Conservation (phyloP, 2,113 vertebrate genomes). For the Psittacara wagleri region DNA sequence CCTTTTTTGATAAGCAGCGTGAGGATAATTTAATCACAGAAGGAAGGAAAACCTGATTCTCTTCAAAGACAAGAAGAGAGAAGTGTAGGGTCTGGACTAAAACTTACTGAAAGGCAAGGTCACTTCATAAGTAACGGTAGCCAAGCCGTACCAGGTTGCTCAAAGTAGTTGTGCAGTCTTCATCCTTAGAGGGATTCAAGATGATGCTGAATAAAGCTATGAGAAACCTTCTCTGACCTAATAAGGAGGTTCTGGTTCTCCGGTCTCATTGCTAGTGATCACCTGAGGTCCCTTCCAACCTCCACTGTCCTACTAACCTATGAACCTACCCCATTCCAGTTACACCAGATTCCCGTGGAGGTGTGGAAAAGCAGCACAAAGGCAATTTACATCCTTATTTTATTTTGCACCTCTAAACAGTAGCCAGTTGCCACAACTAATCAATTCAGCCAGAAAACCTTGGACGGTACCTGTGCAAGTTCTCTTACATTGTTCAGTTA, state of each 20-base stretch:
- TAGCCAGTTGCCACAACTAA: background rate
- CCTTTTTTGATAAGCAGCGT: background rate
- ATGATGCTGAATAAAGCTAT: fast-evolving
- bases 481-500: background rate
- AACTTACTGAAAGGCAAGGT: background rate
- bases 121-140: background rate
- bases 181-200: background rate
- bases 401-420: background rate
- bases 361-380: background rate
- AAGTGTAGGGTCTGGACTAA: background rate
- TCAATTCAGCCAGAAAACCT: background rate
- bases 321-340: background rate
- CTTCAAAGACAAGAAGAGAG: background rate
- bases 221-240: background rate
- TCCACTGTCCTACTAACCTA: background rate
- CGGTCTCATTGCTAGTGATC: background rate
- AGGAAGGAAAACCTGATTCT: background rate
- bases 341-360: background rate
- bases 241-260: background rate
- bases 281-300: background rate
- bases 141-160: background rate
- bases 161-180: background rate
- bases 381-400: background rate
- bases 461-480: background rate
- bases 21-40: background rate